A percentile compares a stretch with the other conserved stretches of the same genome.
Conservation (phyloP, 2,797 vertebrate genomes). For the Girardinus metallicus region DNA sequence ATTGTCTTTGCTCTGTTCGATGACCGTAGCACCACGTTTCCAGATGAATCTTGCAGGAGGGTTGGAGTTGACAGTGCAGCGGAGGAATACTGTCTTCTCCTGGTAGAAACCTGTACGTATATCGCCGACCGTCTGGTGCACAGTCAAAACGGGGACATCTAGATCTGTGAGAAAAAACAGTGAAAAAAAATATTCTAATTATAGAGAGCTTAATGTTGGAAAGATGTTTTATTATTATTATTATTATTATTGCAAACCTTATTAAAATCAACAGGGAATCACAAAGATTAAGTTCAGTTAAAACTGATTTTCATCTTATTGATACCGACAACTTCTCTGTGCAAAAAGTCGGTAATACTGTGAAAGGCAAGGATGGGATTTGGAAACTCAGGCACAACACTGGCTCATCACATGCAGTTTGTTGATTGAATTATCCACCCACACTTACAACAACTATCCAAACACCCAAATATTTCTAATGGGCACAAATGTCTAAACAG, state of each 20-base stretch:
- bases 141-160: slow-evolving; percentile 91
- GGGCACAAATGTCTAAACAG: slow-evolving; percentile 44
- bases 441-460: slow-evolving; percentile 48
- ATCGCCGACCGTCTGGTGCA: slow-evolving; percentile 97
- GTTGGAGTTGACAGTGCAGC: slow-evolving; percentile 98
- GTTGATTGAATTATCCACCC: slow-evolving; percentile 33
- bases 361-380: slow-evolving; percentile 26
- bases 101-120: slow-evolving; percentile 97
- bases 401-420: slow-evolving; percentile 39
- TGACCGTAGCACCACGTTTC: slow-evolving; percentile 87
- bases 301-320: slow-evolving; percentile 15
- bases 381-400: slow-evolving; percentile 42
- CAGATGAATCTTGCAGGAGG: slow-evolving; percentile 97
- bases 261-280: background rate
- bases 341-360: slow-evolving; percentile 11
- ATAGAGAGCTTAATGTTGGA: slow-evolving; percentile 3
- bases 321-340: slow-evolving; percentile 3
- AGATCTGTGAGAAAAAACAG: slow-evolving; percentile 83
- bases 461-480: slow-evolving; percentile 44
- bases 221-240: background rate
- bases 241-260: slow-evolving; percentile 1
- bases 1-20: slow-evolving; percentile 96
- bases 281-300: background rate
- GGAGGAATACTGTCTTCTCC: slow-evolving; percentile 97
- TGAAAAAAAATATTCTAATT: background rate